phyloP scores from a whole-genome alignment of 2,113 vertebrate species.

The Sorex araneus region DNA sequence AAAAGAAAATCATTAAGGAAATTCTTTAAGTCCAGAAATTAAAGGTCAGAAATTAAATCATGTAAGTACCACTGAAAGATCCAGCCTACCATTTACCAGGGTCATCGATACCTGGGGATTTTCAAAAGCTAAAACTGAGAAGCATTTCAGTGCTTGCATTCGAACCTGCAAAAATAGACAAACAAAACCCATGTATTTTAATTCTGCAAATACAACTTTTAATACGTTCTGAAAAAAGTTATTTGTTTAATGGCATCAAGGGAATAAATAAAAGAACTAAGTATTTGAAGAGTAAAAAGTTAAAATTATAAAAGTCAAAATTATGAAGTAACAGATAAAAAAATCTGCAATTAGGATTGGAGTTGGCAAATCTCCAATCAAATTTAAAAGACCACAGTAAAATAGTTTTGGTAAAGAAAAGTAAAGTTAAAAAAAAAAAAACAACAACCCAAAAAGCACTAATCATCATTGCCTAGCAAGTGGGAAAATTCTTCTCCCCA shows the following conservation, averaged over 20 bases:
- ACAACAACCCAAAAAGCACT: conserved; percentile 14
- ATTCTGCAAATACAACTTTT: conserved; percentile 54
- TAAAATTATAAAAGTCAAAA: conserved; percentile 56
- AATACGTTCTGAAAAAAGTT: conserved; percentile 43
- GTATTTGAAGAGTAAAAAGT: neutral
- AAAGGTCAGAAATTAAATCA: conserved; percentile 54
- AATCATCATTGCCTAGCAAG: conserved; percentile 14
- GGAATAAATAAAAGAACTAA: conserved; percentile 57
- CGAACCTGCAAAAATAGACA: conserved; percentile 91
- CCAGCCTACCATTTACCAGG: conserved; percentile 96
- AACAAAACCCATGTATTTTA: conserved; percentile 64
- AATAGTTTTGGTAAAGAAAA: conserved; percentile 32
- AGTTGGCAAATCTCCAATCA: conserved; percentile 16
- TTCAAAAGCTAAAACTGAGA: conserved; percentile 98
- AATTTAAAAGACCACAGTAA: conserved; percentile 56
- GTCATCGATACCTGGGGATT: conserved; percentile 98
- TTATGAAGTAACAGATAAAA: conserved; percentile 57
- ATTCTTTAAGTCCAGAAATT: conserved; percentile 66
- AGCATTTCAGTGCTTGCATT: conserved; percentile 99
- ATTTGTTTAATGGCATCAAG: conserved; percentile 46
- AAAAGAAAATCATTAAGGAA: conserved; percentile 70
- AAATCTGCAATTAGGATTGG: conserved; percentile 46
- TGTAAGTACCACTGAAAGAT: conserved; percentile 64
- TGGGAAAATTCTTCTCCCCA: conserved; percentile 46
- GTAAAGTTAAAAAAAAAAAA: conserved; percentile 10